Percentiles rank a stretch among this genome's conserved stretches.
These are phyloP conservation scores for Cremastobaeus sp. DNA, from an alignment of 2,888 invertebrate genomes.

Conservation along the genomic window DNA sequence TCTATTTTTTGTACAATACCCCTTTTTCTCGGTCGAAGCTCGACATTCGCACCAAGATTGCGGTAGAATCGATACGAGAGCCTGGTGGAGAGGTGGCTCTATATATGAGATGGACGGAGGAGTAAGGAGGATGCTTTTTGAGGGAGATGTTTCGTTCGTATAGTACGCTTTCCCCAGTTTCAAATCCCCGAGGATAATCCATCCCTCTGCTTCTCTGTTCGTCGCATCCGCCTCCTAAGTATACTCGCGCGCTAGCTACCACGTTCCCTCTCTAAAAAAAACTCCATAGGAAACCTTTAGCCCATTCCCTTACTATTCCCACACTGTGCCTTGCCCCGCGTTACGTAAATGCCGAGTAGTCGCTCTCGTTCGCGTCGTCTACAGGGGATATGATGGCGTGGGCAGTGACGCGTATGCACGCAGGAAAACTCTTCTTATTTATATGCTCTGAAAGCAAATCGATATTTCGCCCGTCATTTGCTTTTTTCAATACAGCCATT, in stretches of 20 bases:
- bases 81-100: slow-evolving; percentile 51
- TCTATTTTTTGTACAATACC: slow-evolving; percentile 46
- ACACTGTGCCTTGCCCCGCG: slow-evolving; percentile 62
- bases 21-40: slow-evolving; percentile 55
- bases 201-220: slow-evolving; percentile 67
- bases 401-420: slow-evolving; percentile 77
- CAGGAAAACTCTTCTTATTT: slow-evolving; percentile 78
- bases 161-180: slow-evolving; percentile 70
- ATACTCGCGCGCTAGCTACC: slow-evolving; percentile 64
- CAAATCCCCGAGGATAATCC: slow-evolving; percentile 73
- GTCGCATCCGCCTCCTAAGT: slow-evolving; percentile 65
- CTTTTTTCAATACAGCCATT: slow-evolving; percentile 58
- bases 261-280: slow-evolving; percentile 62
- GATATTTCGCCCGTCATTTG: slow-evolving; percentile 73
- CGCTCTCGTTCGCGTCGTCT: slow-evolving; percentile 54
- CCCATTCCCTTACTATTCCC: slow-evolving; percentile 54
- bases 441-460: slow-evolving; percentile 74
- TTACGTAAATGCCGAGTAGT: slow-evolving; percentile 70
- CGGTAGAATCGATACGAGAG: slow-evolving; percentile 64
- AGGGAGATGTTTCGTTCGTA: slow-evolving; percentile 76
- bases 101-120: slow-evolving; percentile 57
- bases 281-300: slow-evolving; percentile 58
- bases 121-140: slow-evolving; percentile 71
- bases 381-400: slow-evolving; percentile 68
- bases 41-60: slow-evolving; percentile 66